Conservation (phyloP, 1,140 invertebrate species). For the Frieseomelitta varia region DNA sequence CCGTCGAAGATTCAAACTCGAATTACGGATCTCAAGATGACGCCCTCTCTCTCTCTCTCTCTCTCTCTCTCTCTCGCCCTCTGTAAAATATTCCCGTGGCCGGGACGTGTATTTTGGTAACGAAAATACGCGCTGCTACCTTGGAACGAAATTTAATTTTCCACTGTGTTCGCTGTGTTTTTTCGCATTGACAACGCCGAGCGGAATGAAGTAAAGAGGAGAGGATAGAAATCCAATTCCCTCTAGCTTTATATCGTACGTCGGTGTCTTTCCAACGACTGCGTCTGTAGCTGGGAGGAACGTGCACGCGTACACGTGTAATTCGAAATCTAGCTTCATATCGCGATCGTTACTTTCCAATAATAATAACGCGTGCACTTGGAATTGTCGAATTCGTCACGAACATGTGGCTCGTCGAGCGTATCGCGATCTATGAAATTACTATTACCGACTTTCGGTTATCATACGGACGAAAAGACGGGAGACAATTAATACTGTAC, state of each 20-base stretch:
- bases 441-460: slow-evolving; percentile 25
- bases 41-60: slow-evolving; percentile 48
- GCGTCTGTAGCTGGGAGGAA: not conserved
- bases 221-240: too few species aligned
- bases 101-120: too few species aligned
- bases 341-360: not conserved
- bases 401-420: not conserved
- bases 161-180: too few species aligned
- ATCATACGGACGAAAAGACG: slow-evolving; percentile 12
- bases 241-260: too few species aligned
- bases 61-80: not conserved
- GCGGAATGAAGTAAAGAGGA: too few species aligned
- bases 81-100: slow-evolving; percentile 13
- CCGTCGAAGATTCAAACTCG: slow-evolving; percentile 72
- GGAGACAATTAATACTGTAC: not conserved
- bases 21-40: slow-evolving; percentile 69
- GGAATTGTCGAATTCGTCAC: not conserved
- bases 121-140: too few species aligned
- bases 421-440: not conserved
- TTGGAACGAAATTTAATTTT: too few species aligned
- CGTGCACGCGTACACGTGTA: not conserved
- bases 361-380: not conserved
- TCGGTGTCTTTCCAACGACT: too few species aligned
- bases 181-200: too few species aligned
- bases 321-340: not conserved